A percentile compares a stretch with the other conserved stretches of the same genome.
Evolutionary conservation across 2,797 vertebrate genomes (phyloP).

Genomic region (Diglossa cyanea): DNA sequence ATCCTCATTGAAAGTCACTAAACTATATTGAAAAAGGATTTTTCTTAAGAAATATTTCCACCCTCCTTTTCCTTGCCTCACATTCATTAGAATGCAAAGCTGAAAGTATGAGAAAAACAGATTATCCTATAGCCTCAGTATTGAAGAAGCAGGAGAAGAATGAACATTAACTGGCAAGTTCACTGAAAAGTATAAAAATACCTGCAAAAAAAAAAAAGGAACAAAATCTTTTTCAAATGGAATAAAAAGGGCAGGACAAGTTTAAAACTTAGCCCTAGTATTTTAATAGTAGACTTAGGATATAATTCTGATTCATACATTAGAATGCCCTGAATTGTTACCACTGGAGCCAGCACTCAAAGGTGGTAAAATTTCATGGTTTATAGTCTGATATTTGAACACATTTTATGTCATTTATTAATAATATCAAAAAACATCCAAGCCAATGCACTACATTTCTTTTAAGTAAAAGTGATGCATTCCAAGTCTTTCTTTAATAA

Average conservation of each 20-base stretch:
- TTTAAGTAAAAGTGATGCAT: background rate
- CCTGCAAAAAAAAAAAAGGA: background rate
- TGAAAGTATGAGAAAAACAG: slow-evolving; percentile 57
- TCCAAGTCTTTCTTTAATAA: background rate
- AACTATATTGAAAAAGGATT: background rate
- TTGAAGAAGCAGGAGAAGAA: background rate
- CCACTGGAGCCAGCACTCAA: background rate
- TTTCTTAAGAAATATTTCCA: background rate
- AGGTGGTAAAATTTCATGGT: background rate
- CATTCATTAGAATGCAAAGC: slow-evolving; percentile 14
- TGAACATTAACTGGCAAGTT: slow-evolving; percentile 23
- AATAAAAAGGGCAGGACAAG: background rate
- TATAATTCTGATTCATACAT: background rate
- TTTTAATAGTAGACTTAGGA: background rate
- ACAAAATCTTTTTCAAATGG: background rate
- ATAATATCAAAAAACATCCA: background rate
- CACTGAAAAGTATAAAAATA: slow-evolving; percentile 22
- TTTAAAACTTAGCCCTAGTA: background rate
- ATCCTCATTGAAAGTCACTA: background rate
- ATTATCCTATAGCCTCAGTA: background rate
- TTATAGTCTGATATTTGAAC: background rate
- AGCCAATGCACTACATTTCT: background rate
- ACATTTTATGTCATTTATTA: background rate
- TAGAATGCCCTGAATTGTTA: background rate
- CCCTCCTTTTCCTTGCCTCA: background rate